These are phyloP conservation scores for Sinosuthora webbiana DNA, from an alignment of 2,113 vertebrate species.

Conservation along the genomic window DNA sequence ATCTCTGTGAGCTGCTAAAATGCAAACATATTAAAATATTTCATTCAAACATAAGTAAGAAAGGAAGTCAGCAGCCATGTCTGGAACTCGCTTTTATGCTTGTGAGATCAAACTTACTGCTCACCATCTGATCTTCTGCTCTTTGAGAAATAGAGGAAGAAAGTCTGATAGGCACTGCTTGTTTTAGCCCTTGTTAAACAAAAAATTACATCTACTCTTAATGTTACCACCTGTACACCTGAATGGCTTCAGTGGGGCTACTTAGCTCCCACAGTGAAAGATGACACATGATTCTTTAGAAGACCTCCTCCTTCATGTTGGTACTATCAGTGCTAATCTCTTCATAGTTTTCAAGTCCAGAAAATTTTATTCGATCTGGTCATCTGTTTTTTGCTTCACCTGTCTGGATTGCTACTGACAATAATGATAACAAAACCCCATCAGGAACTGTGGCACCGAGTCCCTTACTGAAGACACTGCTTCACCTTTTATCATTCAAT, in stretches of 20 bases:
- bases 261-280: background rate
- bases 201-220: background rate
- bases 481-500: background rate
- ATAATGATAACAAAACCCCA: background rate
- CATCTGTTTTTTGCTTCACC: background rate
- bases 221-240: background rate
- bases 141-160: background rate
- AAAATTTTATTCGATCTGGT: background rate
- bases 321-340: background rate
- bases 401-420: background rate
- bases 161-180: background rate
- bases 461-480: background rate
- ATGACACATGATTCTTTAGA: background rate
- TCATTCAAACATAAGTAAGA: background rate
- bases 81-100: background rate
- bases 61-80: background rate
- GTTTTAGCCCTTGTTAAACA: background rate
- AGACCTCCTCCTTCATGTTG: background rate
- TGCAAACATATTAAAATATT: background rate
- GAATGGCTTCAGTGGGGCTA: background rate
- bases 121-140: background rate
- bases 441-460: background rate
- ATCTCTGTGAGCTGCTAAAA: background rate
- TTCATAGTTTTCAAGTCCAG: background rate
- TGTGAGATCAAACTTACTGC: background rate